phyloP scores from a whole-genome alignment of 2,888 invertebrate species.

The Tinea pellionella region DNA sequence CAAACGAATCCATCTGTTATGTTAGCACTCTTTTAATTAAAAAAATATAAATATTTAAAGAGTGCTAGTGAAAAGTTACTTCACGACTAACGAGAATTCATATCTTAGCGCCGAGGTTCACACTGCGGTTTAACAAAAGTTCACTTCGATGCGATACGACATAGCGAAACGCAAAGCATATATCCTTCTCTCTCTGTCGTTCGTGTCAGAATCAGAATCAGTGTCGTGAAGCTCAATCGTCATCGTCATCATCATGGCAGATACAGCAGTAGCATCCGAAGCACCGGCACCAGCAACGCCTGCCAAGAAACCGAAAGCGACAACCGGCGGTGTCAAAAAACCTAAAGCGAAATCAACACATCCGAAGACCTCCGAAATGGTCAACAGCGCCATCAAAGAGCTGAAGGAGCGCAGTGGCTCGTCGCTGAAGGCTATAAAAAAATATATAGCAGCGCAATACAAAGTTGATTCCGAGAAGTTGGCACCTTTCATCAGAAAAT shows the following conservation, averaged over 20 bases:
- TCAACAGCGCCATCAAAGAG: constrained; percentile 62
- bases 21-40: not conserved
- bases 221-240: too few relatives aligned
- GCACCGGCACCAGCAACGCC: constrained; percentile 20
- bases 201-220: not conserved
- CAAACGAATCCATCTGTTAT: too few relatives aligned
- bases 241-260: constrained; percentile 26
- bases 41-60: constrained; percentile 15
- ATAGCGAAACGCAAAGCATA: not conserved
- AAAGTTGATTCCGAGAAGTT: constrained; percentile 70
- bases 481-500: constrained; percentile 70
- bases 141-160: not conserved
- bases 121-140: not conserved
- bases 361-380: constrained; percentile 45
- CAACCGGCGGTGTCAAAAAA: constrained; percentile 27
- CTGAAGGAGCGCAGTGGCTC: constrained; percentile 71
- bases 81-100: constrained; percentile 19
- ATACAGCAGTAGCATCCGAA: constrained; percentile 31
- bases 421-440: constrained; percentile 70
- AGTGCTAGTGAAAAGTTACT: constrained; percentile 20
- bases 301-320: constrained; percentile 22
- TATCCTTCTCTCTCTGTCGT: not conserved
- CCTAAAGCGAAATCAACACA: constrained; percentile 17
- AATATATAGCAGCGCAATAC: constrained; percentile 71
- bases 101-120: constrained; percentile 17